Evolutionary conservation across 2,888 invertebrate species (phyloP), one percentile per base, ranked within the genome.

Genomic region (Dolomedes plantarius): DNA sequence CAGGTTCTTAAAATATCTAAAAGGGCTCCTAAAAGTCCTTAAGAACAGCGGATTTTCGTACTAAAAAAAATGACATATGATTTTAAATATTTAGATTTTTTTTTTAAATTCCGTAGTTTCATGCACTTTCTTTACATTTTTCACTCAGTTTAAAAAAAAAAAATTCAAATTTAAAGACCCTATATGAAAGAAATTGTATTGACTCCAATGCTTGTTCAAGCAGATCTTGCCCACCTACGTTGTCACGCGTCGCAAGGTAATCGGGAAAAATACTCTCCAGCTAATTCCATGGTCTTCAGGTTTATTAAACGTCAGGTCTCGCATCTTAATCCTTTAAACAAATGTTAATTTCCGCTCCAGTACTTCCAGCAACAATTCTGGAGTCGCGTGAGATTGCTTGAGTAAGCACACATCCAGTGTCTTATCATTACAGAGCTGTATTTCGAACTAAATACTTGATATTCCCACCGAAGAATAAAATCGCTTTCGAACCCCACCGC

Each of bases 261-360:
- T 46, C 46, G 16, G 23, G 1, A 56, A 16, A 56, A 56, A 56
- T 56, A 56, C 23, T 56, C 5, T 56, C 3, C 19, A 23, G 1
- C 23, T 23, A 2, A 23, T 56, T 56, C 23, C 23, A 16, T 16
- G 46, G 23, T 56, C 23, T 23, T 23, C 23, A 2, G 2, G 13
- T 46, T 46, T 46, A 46, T 46, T 46, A 46, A 46, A 46, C 46
- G 46, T 16, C 7, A 16, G 46, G 46, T 23, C 56, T 56, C 56
- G 23, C 56, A 23, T 56, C 56, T 56, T 56, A 56, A 56, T 56
- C 56, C 56, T 56, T 6, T 3, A 23, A 23, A 56, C 56, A 23
- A 56, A 23, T 23, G 56, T 56, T n/a, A 56, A 56, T 56, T 56
- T 56, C 19, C 56, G 56, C 56, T 56, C 23, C 56, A 56, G 11